A percentile compares a stretch with the other conserved stretches of the same genome.
These are phyloP conservation scores for Xiphias gladius DNA, from an alignment of 2,113 vertebrate species.

Conservation along the genomic window DNA sequence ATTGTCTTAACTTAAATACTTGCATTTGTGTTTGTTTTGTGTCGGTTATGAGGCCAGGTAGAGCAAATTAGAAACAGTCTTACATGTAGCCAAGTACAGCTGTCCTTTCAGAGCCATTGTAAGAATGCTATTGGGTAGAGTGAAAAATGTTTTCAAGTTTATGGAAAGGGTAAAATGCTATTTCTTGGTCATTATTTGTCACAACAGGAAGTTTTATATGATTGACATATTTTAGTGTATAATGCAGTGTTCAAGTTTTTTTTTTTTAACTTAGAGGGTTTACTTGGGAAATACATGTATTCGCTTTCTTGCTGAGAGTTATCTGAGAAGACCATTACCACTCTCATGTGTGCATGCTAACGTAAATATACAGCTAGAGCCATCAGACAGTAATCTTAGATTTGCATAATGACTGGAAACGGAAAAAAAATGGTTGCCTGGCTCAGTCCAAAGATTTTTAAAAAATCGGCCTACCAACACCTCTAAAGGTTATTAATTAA, in stretches of 20 bases:
- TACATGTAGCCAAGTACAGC: not conserved
- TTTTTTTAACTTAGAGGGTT: not conserved
- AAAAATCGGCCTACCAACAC: not conserved
- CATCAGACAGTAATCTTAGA: not conserved
- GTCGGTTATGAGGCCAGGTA: slow-evolving; percentile 18
- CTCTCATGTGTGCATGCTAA: not conserved
- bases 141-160: not conserved
- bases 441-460: not conserved
- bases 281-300: not conserved
- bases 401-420: not conserved
- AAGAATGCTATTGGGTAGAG: not conserved
- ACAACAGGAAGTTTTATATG: not conserved
- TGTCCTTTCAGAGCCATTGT: not conserved
- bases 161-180: not conserved
- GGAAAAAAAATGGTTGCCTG: not conserved
- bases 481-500: not conserved
- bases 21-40: slow-evolving; percentile 31
- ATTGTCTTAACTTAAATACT: slow-evolving; percentile 40
- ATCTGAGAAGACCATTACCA: not conserved
- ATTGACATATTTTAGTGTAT: not conserved
- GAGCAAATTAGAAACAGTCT: slow-evolving; percentile 37
- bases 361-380: not conserved
- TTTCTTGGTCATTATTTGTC: not conserved
- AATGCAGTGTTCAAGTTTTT: not conserved
- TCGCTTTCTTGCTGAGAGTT: not conserved